phyloP scores from a whole-genome alignment of 2,888 invertebrate species.

The Aphelenchoides bicaudatus region DNA sequence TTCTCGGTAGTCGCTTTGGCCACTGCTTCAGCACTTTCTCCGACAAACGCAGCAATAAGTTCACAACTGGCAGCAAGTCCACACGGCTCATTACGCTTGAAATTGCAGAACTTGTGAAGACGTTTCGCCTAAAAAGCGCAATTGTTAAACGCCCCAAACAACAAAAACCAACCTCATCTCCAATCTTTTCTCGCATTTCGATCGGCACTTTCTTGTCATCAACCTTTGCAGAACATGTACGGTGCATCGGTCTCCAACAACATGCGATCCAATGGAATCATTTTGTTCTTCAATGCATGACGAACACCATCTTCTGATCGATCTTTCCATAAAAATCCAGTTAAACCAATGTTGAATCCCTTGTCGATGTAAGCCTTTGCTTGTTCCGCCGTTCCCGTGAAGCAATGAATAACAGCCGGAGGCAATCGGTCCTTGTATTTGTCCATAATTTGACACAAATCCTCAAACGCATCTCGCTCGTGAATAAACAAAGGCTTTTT shows the following conservation, averaged over 20 bases:
- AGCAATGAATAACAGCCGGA: constrained; percentile 83
- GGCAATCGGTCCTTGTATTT: constrained; percentile 66
- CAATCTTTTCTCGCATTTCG: constrained; percentile 75
- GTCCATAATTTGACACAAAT: constrained; percentile 73
- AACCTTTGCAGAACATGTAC: constrained; percentile 88
- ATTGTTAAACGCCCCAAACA: background rate
- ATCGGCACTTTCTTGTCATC: constrained; percentile 83
- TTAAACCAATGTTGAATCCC: constrained; percentile 80
- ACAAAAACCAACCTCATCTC: constrained; percentile 28
- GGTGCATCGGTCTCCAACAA: constrained; percentile 89
- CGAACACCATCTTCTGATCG: constrained; percentile 85
- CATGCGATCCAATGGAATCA: constrained; percentile 77
- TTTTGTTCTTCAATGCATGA: constrained; percentile 75
- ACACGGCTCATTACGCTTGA: constrained; percentile 92
- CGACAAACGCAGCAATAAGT: constrained; percentile 79
- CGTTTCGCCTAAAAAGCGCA: constrained; percentile 25
- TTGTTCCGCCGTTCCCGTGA: constrained; percentile 81
- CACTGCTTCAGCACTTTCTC: constrained; percentile 31
- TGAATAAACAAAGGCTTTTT: constrained; percentile 83
- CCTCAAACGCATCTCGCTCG: constrained; percentile 84
- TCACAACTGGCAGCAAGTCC: constrained; percentile 86
- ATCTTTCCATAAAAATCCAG: constrained; percentile 82
- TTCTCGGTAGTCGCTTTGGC: constrained; percentile 49
- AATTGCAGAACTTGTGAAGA: constrained; percentile 77
- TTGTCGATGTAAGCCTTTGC: constrained; percentile 77